Conservation (phyloP, 2,113 vertebrate genomes). For the Phocoena phocoena region DNA sequence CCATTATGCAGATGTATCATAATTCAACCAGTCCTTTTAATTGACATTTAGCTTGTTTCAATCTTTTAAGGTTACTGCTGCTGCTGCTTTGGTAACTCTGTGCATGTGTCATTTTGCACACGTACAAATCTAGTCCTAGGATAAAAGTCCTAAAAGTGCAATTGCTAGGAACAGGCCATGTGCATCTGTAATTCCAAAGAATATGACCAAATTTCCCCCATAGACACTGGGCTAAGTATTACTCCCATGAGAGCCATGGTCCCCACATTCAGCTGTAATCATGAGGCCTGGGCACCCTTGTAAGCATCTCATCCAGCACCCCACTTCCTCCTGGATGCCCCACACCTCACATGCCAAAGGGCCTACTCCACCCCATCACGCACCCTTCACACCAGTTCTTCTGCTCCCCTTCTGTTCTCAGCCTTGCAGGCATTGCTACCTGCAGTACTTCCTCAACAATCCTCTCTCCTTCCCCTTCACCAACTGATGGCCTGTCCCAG, state of each 20-base stretch:
- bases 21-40: neutral
- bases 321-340: neutral
- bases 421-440: neutral
- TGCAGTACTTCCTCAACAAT: neutral
- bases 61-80: neutral
- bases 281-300: neutral
- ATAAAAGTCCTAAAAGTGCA: neutral
- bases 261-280: neutral
- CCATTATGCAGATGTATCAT: accelerated
- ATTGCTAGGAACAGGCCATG: too few species aligned
- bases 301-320: neutral
- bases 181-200: neutral
- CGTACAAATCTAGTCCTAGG: neutral
- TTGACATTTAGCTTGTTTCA: too few species aligned
- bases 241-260: neutral
- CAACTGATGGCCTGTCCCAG: neutral
- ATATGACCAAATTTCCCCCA: too few species aligned
- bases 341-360: neutral
- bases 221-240: accelerated
- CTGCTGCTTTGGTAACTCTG: neutral
- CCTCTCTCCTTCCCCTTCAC: neutral
- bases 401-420: neutral
- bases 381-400: neutral
- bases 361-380: neutral
- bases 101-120: neutral